Conservation (phyloP, 2,888 invertebrate species). For the Caenorhabditis sp. region DNA sequence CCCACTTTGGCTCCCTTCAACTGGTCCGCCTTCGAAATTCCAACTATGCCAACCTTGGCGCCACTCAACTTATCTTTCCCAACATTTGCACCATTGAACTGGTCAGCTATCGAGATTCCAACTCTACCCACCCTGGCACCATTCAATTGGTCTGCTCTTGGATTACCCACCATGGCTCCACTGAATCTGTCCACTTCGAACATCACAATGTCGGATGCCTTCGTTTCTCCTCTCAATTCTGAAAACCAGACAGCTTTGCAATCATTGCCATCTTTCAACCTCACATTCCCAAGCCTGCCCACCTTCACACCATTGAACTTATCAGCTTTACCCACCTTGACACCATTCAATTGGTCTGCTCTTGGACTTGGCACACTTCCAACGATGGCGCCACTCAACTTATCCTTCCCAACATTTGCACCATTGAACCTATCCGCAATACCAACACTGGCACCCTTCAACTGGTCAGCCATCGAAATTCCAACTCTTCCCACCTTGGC, state of each 20-base stretch:
- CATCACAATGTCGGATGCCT: neutral
- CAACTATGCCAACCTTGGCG: neutral
- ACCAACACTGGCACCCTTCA: neutral
- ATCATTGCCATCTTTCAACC: neutral
- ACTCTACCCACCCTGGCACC: constrained; percentile 2
- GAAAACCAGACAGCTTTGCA: constrained; percentile 1
- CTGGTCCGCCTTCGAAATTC: neutral
- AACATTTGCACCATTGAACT: neutral
- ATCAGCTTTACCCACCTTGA: neutral
- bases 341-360: constrained; percentile 1
- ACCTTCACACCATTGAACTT: constrained; percentile 8
- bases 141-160: neutral
- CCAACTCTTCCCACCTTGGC: neutral
- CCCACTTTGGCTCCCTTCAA: neutral
- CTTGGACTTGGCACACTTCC: neutral
- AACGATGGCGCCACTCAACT: constrained; percentile 5
- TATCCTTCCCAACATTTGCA: neutral
- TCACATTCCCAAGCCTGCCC: too few species aligned
- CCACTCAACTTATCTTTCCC: neutral
- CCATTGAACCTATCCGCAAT: neutral
- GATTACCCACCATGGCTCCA: constrained; percentile 7
- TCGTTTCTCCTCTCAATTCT: neutral
- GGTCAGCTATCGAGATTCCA: neutral
- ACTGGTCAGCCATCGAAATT: neutral
- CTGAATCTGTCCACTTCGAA: neutral